Conservation (phyloP, 2,113 vertebrate genomes). For the Paramisgurnus dabryanus region DNA sequence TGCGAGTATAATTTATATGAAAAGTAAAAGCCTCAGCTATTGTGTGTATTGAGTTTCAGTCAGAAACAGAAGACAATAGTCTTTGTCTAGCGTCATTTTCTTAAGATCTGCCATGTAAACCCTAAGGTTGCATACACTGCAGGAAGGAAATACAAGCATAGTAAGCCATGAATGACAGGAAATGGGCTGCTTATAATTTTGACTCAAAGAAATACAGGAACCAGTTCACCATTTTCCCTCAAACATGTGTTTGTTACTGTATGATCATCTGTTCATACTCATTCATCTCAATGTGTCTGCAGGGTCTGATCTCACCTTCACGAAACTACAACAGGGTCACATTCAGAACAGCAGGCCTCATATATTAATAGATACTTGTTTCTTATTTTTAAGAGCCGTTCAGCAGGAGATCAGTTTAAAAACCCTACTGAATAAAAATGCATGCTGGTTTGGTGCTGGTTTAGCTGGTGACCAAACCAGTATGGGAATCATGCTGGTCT, state of each 20-base stretch:
- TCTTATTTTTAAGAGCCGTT: too few relatives aligned
- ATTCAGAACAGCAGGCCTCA: too few relatives aligned
- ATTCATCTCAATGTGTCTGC: neutral
- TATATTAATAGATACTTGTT: too few relatives aligned
- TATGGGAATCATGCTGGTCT: too few relatives aligned
- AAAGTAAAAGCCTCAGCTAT: constrained; percentile 44
- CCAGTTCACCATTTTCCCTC: constrained; percentile 60
- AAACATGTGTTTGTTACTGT: constrained; percentile 51
- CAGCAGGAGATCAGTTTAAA: too few relatives aligned
- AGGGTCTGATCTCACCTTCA: too few relatives aligned
- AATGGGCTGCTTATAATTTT: constrained; percentile 68
- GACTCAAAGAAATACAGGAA: constrained; percentile 67
- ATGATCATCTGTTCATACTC: neutral
- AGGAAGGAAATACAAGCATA: constrained; percentile 76
- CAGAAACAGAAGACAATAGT: constrained; percentile 64
- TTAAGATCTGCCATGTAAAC: constrained; percentile 51
- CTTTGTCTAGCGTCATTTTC: constrained; percentile 49
- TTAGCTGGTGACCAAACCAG: too few relatives aligned
- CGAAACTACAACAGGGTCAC: too few relatives aligned
- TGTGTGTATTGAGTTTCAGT: constrained; percentile 44
- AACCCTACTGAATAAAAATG: too few relatives aligned
- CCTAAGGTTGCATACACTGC: constrained; percentile 40
- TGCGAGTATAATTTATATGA: constrained; percentile 62
- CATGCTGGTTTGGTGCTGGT: too few relatives aligned
- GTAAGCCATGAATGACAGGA: constrained; percentile 75